These are phyloP conservation scores for Drosophila truncata DNA, from an alignment of 1,140 invertebrate species.

Conservation along the genomic window DNA sequence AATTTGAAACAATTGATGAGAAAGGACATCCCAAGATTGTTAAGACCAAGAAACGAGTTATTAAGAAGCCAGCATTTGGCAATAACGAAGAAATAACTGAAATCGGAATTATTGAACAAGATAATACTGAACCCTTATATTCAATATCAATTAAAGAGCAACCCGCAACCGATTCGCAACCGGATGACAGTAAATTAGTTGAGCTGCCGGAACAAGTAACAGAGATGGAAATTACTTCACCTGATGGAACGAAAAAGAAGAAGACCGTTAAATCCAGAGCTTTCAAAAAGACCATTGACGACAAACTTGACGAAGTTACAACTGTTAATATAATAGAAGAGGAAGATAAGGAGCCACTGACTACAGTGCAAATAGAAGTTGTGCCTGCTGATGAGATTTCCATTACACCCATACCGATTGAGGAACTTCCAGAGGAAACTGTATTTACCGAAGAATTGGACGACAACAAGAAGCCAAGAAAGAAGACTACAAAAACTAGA, in stretches of 20 bases:
- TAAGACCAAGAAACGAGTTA: conserved; percentile 54
- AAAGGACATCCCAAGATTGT: conserved; percentile 39
- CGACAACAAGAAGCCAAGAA: conserved; percentile 78
- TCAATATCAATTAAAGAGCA: conserved; percentile 61
- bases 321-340: conserved; percentile 84
- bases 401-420: conserved; percentile 61
- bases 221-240: conserved; percentile 77
- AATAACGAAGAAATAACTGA: conserved; percentile 64
- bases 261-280: conserved; percentile 74
- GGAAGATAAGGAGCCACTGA: conserved; percentile 71
- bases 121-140: conserved; percentile 63
- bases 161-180: conserved; percentile 29
- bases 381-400: conserved; percentile 57
- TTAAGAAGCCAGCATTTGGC: conserved; percentile 49
- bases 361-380: conserved; percentile 67
- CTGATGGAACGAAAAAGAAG: conserved; percentile 78
- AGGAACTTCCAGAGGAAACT: conserved; percentile 85
- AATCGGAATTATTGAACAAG: conserved; percentile 71
- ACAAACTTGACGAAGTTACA: conserved; percentile 76
- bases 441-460: conserved; percentile 82
- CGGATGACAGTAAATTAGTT: conserved; percentile 45
- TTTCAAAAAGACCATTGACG: conserved; percentile 69
- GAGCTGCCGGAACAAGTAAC: conserved; percentile 84
- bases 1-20: conserved; percentile 45
- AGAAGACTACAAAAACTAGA: conserved; percentile 81